phyloP scores from a whole-genome alignment of 1,140 invertebrate genomes.

The Gonatopus flavifemur region DNA sequence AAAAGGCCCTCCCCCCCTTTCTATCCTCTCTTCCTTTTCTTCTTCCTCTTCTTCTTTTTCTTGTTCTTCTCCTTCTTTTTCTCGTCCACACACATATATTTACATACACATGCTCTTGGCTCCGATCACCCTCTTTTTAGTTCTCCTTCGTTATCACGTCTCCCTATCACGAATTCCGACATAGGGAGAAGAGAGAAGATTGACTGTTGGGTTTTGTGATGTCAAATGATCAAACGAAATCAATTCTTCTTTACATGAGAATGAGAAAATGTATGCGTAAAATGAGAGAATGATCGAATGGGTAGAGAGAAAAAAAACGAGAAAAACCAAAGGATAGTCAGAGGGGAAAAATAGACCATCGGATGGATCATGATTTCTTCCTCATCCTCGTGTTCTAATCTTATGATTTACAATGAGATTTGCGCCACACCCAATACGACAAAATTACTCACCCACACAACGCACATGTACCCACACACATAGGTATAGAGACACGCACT shows the following conservation, averaged over 20 bases:
- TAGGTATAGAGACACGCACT: no score
- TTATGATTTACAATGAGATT: not conserved
- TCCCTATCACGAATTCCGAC: slow-evolving; percentile 30
- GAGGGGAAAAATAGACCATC: no score
- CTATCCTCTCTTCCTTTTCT: slow-evolving; percentile 24
- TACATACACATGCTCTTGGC: not conserved
- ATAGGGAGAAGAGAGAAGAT: no score
- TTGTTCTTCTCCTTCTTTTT: slow-evolving; percentile 2
- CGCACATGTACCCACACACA: no score
- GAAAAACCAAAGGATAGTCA: no score
- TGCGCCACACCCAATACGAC: not conserved
- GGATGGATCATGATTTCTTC: no score
- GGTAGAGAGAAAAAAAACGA: no score
- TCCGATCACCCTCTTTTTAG: slow-evolving; percentile 1
- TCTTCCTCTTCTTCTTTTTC: slow-evolving; percentile 23
- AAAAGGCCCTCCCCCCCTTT: slow-evolving; percentile 2
- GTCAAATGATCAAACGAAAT: no score
- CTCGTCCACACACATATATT: slow-evolving; percentile 12
- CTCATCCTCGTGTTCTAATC: not conserved
- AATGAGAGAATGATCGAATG: no score
- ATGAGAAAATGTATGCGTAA: no score
- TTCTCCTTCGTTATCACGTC: slow-evolving; percentile 20
- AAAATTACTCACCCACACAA: not conserved
- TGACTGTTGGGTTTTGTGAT: no score
- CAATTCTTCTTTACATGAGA: no score